Evolutionary conservation across 2,888 invertebrate species (phyloP).

Genomic region (Mylabris sibirica): DNA sequence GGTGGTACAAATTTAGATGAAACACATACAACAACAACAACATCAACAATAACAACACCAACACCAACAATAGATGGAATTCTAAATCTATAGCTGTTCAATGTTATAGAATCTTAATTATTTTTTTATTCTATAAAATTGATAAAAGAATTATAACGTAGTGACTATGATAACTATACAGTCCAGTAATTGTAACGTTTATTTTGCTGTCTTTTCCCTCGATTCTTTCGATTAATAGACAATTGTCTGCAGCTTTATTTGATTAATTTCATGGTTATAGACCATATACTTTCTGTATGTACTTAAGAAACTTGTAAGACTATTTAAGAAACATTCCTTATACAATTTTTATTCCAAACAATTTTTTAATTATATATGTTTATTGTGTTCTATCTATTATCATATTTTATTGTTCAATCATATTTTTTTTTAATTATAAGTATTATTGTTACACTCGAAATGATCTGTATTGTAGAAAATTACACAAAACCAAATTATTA

Average conservation of each 20-base stretch:
- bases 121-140: neutral
- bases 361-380: conserved; percentile 27
- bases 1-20: conserved; percentile 50
- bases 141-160: neutral
- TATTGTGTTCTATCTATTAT: conserved; percentile 28
- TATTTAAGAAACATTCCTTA: conserved; percentile 30
- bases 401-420: conserved; percentile 27
- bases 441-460: conserved; percentile 22
- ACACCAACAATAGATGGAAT: neutral
- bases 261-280: neutral
- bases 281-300: conserved; percentile 16
- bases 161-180: neutral
- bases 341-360: conserved; percentile 27
- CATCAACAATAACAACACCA: neutral
- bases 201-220: neutral
- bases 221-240: neutral
- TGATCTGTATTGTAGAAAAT: neutral
- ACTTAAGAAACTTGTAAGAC: conserved; percentile 33
- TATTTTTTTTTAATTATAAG: conserved; percentile 24
- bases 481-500: neutral
- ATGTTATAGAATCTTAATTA: neutral
- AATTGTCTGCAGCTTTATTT: neutral
- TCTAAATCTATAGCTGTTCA: neutral
- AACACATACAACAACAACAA: conserved; percentile 32
- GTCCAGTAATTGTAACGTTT: conserved; percentile 2